These are phyloP conservation scores for Sicus ferrugineus DNA, from an alignment of 2,888 invertebrate genomes.

Conservation along the genomic window DNA sequence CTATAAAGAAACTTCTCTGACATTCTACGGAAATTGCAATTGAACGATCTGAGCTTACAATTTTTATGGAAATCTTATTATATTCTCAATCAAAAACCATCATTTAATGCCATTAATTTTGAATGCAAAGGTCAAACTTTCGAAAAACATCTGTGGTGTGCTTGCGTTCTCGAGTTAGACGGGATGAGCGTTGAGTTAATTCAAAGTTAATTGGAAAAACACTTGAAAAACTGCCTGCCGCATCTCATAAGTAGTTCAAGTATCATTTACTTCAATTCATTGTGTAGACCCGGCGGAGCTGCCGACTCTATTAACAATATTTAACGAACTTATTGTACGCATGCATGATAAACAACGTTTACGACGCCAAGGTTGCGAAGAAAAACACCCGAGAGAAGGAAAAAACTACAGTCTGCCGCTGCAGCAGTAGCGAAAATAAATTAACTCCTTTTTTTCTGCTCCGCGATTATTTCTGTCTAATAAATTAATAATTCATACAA, in stretches of 20 bases:
- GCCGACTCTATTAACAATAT: neutral
- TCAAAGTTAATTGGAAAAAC: neutral
- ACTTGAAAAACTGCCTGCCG: neutral
- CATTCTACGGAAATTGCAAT: too few relatives aligned
- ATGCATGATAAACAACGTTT: neutral
- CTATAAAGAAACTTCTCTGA: too few relatives aligned
- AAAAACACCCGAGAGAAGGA: too few relatives aligned
- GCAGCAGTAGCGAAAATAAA: too few relatives aligned
- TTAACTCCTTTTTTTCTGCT: neutral
- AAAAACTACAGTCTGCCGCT: too few relatives aligned
- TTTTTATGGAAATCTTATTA: neutral
- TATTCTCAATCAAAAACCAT: neutral
- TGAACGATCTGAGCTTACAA: neutral
- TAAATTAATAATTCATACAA: too few relatives aligned
- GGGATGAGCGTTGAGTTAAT: too few relatives aligned
- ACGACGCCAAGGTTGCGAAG: neutral
- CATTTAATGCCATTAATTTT: neutral
- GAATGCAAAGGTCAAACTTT: neutral
- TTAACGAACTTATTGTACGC: constrained; percentile 20
- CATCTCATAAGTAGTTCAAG: constrained; percentile 21
- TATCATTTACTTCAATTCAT: constrained; percentile 13
- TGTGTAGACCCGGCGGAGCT: neutral
- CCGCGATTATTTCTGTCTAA: too few relatives aligned
- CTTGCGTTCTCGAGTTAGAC: neutral
- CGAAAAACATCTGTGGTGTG: neutral